Evolutionary conservation across 2,797 vertebrate genomes (phyloP), one percentile per base, ranked within the genome.

Genomic region (Enteromius unitaeniatus): DNA sequence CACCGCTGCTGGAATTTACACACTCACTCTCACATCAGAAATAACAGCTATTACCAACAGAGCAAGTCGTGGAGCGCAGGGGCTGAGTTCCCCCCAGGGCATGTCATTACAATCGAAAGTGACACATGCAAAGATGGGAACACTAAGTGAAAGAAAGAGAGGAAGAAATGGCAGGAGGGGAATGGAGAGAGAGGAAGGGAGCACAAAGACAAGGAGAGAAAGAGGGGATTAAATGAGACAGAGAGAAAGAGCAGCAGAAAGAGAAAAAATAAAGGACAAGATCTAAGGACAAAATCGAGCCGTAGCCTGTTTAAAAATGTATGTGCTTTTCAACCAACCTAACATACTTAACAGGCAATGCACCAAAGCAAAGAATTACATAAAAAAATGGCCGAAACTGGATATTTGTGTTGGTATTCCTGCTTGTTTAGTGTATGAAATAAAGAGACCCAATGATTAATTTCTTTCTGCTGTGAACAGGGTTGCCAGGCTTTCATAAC

Each of bases 101-200:
- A 95, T 93, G 92, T 95, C 94, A 95, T 91, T 87, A 87, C 92
- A 94, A 95, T 95, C 90, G 92, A 93, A 95, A 94, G 94, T 95
- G 94, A 93, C 94, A 95, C 93, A 94, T 94, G 94, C 92, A 95
- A 94, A 95, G 92, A 95, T 93, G 93, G 92, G 92, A 94, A 92
- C 91, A 88, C 90, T 92, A 92, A 91, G 91, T 74, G 88, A 85
- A 83, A 73, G 79, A 53, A 82, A 51, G 88, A 83, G 45, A 81
- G 83, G 82, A 85, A 86, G 87, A 70, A 87, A 89, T 34, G 55
- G 55, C 49, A 81, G 75, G 45, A 81, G 65, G 77, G 62, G 37
- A 73, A 70, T 9, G 45, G 51, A 72, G 51, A 79, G 51, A 81
- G 85, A 40, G 70, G 31, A n/a, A 55, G 47, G 51, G 83, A 80